Evolutionary conservation across 2,797 vertebrate species (phyloP).

Genomic region (Diplodus puntazzo): DNA sequence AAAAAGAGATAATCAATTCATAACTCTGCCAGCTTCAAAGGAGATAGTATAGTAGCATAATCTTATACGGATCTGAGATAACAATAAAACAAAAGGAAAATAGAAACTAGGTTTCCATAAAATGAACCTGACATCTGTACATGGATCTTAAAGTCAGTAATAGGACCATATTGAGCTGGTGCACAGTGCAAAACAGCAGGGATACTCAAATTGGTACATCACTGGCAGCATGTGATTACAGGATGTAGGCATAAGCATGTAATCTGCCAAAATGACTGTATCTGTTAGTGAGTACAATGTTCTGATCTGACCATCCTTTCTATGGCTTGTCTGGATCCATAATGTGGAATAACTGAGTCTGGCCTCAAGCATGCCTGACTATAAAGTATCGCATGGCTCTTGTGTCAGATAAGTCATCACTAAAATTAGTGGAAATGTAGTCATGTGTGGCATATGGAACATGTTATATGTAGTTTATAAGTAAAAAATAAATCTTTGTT

Average conservation of each 20-base stretch:
- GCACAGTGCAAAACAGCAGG: slow-evolving; percentile 67
- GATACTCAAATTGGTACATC: slow-evolving; percentile 80
- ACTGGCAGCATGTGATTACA: slow-evolving; percentile 72
- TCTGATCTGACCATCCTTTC: slow-evolving; percentile 60
- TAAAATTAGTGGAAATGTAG: neutral
- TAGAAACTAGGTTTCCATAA: slow-evolving; percentile 71
- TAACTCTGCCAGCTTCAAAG: slow-evolving; percentile 37
- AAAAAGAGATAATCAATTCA: slow-evolving; percentile 64
- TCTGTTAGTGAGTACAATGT: slow-evolving; percentile 61
- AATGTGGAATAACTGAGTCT: slow-evolving; percentile 35
- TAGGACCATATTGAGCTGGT: slow-evolving; percentile 65
- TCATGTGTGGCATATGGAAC: neutral
- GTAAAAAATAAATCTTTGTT: neutral
- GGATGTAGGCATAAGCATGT: slow-evolving; percentile 74
- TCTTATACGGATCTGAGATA: neutral
- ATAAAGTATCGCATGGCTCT: slow-evolving; percentile 16
- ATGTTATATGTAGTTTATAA: neutral
- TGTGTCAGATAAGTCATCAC: neutral
- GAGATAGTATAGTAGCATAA: slow-evolving; percentile 21
- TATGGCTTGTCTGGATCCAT: slow-evolving; percentile 32
- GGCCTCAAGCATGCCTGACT: slow-evolving; percentile 22
- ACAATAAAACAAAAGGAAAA: slow-evolving; percentile 48
- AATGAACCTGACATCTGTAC: slow-evolving; percentile 76
- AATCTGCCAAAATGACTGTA: slow-evolving; percentile 80
- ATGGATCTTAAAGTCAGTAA: slow-evolving; percentile 78